Percentiles rank a stretch among this genome's conserved stretches.
phyloP scores from a whole-genome alignment of 37 sponge, comb jelly and placozoan species.

The Diacarnus erythraeanus region DNA sequence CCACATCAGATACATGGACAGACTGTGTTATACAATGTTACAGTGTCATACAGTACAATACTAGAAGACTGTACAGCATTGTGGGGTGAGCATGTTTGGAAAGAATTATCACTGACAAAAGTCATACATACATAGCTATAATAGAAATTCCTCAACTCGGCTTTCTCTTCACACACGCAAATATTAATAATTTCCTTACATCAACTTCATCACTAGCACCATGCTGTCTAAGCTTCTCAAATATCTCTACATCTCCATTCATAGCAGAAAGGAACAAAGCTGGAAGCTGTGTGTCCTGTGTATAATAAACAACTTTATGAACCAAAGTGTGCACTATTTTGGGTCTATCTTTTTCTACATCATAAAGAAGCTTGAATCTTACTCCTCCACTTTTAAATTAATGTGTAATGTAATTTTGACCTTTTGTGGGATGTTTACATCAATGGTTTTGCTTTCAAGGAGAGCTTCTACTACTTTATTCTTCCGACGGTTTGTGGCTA shows the following conservation, averaged over 20 bases:
- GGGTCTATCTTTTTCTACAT: background rate
- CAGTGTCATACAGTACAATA: background rate
- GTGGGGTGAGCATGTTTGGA: too few species aligned
- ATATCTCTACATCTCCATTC: constrained; percentile 12
- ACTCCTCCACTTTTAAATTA: too few species aligned
- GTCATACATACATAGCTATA: too few species aligned
- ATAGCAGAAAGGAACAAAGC: constrained; percentile 25
- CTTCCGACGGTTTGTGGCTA: constrained; percentile 12
- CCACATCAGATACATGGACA: constrained; percentile 12
- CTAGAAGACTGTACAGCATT: too few species aligned
- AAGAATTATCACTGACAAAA: too few species aligned
- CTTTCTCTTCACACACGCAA: too few species aligned
- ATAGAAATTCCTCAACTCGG: too few species aligned
- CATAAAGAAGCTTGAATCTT: background rate
- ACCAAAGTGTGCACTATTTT: too few species aligned
- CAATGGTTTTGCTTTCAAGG: constrained; percentile 2
- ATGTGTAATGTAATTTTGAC: too few species aligned
- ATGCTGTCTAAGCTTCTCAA: background rate
- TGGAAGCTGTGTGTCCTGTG: constrained; percentile 9
- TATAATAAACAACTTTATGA: background rate
- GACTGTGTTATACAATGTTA: background rate
- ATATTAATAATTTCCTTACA: constrained; percentile 5
- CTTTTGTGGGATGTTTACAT: constrained; percentile 10
- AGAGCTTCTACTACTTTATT: constrained; percentile 5
- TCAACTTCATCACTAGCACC: constrained; percentile 16